Base-by-base conservation (phyloP, 2,888 invertebrate genomes). In the Apoderus coryli region DNA sequence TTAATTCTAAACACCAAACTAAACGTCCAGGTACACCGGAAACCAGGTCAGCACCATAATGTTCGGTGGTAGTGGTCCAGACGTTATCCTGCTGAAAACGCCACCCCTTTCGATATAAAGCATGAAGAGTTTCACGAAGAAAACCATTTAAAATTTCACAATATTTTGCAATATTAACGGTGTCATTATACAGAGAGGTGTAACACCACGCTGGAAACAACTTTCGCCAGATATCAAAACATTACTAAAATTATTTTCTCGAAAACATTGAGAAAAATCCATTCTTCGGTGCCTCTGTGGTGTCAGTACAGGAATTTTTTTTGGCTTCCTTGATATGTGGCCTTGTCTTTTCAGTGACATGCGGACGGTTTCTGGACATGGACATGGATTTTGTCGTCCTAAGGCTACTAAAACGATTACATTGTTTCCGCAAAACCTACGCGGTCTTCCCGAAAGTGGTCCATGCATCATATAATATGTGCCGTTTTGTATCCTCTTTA, bases 41-140 rank as follows among this genome's bases (percentile, higher is more conserved):
- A 19, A 19, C 19, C n/a, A 19, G 19, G 19, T 19, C 19, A n/a
- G 7, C 19, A 19, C 19, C 19, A 19, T 19, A 19, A 19, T 19
- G 19, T 19, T 19, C 26, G 3, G 14, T 22, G 22, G 27, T 34
- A 31, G 16, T 23, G 16, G 22, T 13, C 25, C 31, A 25, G 2
- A 31, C 25, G 29, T 29, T 25, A 25, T 33, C 25, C 29, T 29
- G 25, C 31, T 31, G 31, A 31, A 25, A 31, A 31, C 31, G 16
- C 5, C 31, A 31, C 4, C 10, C 5, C 7, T 31, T 25, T 25
- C 16, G n/a, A 25, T 24, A 16, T 25, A 31, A 24, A 16, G 4
- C 16, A 27, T 27, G 22, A 32, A 9, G 7, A 13, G 14, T 32
- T 27, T 32, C 14, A 32, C 19, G 22, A 10, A 29, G 10, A 26